Conservation (phyloP, 2,888 invertebrate species). For the Eristalis tenax region DNA sequence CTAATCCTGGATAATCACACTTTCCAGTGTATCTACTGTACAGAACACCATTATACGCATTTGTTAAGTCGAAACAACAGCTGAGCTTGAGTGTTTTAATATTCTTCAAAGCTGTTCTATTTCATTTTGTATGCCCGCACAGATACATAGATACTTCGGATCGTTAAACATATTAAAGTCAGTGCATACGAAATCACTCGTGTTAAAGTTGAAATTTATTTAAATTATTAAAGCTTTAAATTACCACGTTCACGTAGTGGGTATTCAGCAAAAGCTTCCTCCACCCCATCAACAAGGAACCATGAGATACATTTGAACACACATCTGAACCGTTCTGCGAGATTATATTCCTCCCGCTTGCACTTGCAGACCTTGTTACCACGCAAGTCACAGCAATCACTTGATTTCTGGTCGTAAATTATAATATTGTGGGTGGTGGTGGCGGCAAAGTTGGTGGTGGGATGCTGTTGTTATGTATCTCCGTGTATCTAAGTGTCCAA, state of each 20-base stretch:
- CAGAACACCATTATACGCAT: slow-evolving; percentile 48
- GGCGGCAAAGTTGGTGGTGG: slow-evolving; percentile 47
- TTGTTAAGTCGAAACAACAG: slow-evolving; percentile 75
- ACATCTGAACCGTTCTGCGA: slow-evolving; percentile 45
- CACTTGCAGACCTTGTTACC: slow-evolving; percentile 57
- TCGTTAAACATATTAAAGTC: slow-evolving; percentile 59
- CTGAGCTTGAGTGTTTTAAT: slow-evolving; percentile 76
- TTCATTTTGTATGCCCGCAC: slow-evolving; percentile 2
- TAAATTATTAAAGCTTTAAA: slow-evolving; percentile 71
- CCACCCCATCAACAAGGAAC: slow-evolving; percentile 18
- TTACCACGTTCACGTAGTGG: slow-evolving; percentile 16
- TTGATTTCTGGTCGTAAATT: slow-evolving; percentile 67
- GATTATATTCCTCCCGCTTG: slow-evolving; percentile 58
- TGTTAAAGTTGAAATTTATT: slow-evolving; percentile 53
- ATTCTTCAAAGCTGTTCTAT: slow-evolving; percentile 31
- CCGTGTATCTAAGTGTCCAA: slow-evolving; percentile 43
- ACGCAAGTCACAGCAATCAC: slow-evolving; percentile 68
- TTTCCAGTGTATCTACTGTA: slow-evolving; percentile 27
- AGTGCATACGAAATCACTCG: slow-evolving; percentile 6
- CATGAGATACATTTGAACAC: neutral
- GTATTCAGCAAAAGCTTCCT: slow-evolving; percentile 31
- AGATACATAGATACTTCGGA: slow-evolving; percentile 35
- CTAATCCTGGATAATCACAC: slow-evolving; percentile 45
- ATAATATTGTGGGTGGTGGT: slow-evolving; percentile 56
- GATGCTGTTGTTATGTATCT: slow-evolving; percentile 63